Base-by-base conservation (phyloP, 2,113 vertebrate genomes). In the Corythornis cristatus region DNA sequence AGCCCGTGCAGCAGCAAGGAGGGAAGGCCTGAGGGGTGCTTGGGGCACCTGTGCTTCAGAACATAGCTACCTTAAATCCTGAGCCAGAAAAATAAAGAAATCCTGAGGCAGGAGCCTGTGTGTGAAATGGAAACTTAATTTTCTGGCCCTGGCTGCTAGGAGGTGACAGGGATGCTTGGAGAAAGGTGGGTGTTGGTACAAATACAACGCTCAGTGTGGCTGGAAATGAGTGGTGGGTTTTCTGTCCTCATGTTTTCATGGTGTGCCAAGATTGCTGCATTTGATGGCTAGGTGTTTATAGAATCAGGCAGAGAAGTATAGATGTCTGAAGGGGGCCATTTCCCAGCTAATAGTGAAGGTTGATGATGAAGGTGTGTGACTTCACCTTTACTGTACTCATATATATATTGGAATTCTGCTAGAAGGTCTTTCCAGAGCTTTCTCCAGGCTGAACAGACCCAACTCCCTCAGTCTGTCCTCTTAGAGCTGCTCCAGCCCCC, bases 1-100 rank as follows among this genome's bases (percentile, higher is more conserved):
- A 96, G 95, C 91, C 98, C 93, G 43, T 77, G 43, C 98, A 98
- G 21, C 95, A 97, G 67, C 98, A 98, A 67, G 71, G 95, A 25
- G 81, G 97, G 1, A 90, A 98, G 56, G 95, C 98, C 1, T 98
- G 97, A 96, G n/a, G 4, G 83, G 48, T 66, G 18, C 62, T 74
- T 22, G 6, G 48, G 64, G 42, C 33, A 56, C 82, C 56, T 64
- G 28, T 20, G 5, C 67, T 94, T 57, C 93, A 50, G 91, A 46
- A 84, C 97, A 96, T 93, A 96, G 96, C 95, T 67, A 21, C 33
- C 87, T 75, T 68, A 54, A 75, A 46, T 56, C 54, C 42, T 4
- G 19, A 62, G 37, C 37, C 37, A 37, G 37, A 37, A 37, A 37
- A 37, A 37, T 37, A 37, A 37, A 37, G 37, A 37, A 37, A 37